phyloP scores from a whole-genome alignment of 2,888 invertebrate species.

The Tipula confusa region DNA sequence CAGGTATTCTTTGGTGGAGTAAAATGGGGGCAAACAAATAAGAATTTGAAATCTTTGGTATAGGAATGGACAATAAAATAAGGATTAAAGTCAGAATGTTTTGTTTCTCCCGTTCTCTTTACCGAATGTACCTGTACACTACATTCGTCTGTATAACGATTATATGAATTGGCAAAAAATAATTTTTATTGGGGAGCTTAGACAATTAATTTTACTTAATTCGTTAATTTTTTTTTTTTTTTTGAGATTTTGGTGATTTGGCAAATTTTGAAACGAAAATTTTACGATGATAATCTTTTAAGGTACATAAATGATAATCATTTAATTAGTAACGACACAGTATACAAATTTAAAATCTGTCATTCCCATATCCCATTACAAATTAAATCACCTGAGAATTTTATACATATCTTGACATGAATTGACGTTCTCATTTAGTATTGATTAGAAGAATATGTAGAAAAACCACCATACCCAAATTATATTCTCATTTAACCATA shows the following conservation, averaged over 20 bases:
- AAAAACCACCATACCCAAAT: not conserved
- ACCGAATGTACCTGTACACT: not conserved
- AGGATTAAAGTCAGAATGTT: not conserved
- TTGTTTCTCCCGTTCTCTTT: not conserved
- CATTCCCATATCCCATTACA: slow-evolving; percentile 12
- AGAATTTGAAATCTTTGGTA: not conserved
- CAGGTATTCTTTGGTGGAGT: not conserved
- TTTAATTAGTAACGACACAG: not conserved
- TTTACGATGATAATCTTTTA: not conserved
- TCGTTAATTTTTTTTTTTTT: not conserved
- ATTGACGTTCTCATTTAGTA: not conserved
- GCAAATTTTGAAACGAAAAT: not conserved
- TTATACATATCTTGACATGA: slow-evolving; percentile 7
- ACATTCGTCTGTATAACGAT: not conserved
- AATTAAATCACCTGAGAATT: not conserved
- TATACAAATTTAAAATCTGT: not conserved
- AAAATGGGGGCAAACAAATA: not conserved
- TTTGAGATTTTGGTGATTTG: not conserved
- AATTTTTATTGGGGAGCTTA: not conserved
- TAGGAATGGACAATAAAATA: not conserved
- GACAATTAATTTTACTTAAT: not conserved
- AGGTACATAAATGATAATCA: not conserved
- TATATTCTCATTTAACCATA: not conserved
- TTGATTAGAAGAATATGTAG: not conserved
- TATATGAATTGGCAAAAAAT: not conserved